A percentile compares a stretch with the other conserved stretches of the same genome.
phyloP scores from a whole-genome alignment of 2,888 invertebrate genomes.

The Erebia ligea region DNA sequence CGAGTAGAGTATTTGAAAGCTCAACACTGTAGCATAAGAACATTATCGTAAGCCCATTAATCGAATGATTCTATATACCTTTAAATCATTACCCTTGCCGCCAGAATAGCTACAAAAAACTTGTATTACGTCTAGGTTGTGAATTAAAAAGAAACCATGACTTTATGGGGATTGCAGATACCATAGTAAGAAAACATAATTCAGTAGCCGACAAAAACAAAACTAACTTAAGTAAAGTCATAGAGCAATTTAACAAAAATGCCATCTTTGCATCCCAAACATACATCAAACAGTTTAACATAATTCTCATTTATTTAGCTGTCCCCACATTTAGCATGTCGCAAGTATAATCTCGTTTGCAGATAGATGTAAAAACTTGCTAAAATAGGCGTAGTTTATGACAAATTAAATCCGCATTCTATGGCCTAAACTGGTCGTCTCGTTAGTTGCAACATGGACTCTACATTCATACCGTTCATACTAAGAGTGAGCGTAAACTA shows the following conservation, averaged over 20 bases:
- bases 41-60: too few relatives aligned
- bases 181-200: slow-evolving; percentile 6
- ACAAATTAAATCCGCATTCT: slow-evolving; percentile 27
- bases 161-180: slow-evolving; percentile 4
- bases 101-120: not conserved
- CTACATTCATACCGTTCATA: slow-evolving; percentile 14
- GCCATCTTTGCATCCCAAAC: slow-evolving; percentile 21
- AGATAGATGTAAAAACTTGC: slow-evolving; percentile 18
- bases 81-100: not conserved
- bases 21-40: too few relatives aligned
- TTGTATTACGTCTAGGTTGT: not conserved
- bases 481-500: not conserved
- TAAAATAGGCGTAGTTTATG: slow-evolving; percentile 29
- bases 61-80: too few relatives aligned
- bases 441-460: slow-evolving; percentile 15
- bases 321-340: slow-evolving; percentile 23
- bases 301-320: slow-evolving; percentile 21
- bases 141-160: not conserved
- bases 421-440: slow-evolving; percentile 14
- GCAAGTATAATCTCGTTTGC: slow-evolving; percentile 19
- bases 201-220: slow-evolving; percentile 3
- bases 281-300: slow-evolving; percentile 7
- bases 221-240: slow-evolving; percentile 7
- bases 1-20: too few relatives aligned
- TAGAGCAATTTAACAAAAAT: slow-evolving; percentile 34